Evolutionary conservation across 2,888 invertebrate species (phyloP), one percentile per base, ranked within the genome.

Genomic region (Anodontia alba): DNA sequence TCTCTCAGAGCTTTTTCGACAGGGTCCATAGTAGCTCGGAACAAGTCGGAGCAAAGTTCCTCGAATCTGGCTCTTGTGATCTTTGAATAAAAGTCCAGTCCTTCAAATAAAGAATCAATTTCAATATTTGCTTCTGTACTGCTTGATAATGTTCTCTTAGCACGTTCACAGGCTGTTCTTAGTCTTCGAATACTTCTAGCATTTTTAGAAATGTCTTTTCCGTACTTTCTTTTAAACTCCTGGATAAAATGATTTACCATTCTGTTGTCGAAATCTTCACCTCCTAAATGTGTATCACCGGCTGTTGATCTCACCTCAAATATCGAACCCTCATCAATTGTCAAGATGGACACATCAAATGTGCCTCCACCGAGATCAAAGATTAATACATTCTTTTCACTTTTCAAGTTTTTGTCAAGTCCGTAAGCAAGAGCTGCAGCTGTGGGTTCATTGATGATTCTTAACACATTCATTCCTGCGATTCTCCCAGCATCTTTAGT

Each of bases 1-100:
- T 97, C 97, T 81, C 95, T 96, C 31, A 97, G 95, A 0, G 97
- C 97, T 90, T 97, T 96, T 91, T 97, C 97, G 0, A 97, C 97
- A 0, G 97, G 97, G 68, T 96, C 96, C 81, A 98, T 92, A 0
- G 97, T 97, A 29, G 96, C 96, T 71, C 97, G 76, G 85, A 93
- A 93, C 29, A 93, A 83, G 73, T 93, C 93, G 2, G 88, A 51
- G 80, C 91, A 91, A 54, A 93, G 82, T 31, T 93, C 92, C 70
- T 93, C 93, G 80, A 94, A 93, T 73, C 92, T 80, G 10, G 93
- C 93, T 31, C 93, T 76, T 8, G 92, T 93, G 33, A 93, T 90
- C 62, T 87, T 91, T 3, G 89, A 91, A 87, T 93, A 92, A 80
- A 91, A 93, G 87, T 93, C 93, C 38, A 90, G 88, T 1, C 93